phyloP scores from a whole-genome alignment of 2,113 vertebrate genomes.

The Sinocyclocheilus anshuiensis region DNA sequence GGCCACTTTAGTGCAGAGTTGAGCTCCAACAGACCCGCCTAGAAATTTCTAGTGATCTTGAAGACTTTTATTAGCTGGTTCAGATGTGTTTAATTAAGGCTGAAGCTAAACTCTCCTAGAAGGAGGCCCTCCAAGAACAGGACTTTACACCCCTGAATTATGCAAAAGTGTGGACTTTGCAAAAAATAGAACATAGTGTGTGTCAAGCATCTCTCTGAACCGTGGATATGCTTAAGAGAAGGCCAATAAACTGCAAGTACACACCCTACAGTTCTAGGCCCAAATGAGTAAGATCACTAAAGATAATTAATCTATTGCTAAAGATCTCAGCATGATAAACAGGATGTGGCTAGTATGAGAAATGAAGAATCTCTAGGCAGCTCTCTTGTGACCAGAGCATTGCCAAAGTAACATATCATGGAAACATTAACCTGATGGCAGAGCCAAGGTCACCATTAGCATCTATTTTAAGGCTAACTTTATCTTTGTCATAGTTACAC shows the following conservation, averaged over 20 bases:
- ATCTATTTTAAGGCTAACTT: constrained; percentile 67
- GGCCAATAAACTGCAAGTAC: neutral
- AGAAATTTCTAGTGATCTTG: too few relatives aligned
- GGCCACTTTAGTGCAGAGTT: neutral
- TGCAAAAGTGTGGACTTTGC: neutral
- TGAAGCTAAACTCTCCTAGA: neutral
- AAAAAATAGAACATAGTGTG: neutral
- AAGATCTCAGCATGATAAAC: constrained; percentile 39
- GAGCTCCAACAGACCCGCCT: neutral
- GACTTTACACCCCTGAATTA: neutral
- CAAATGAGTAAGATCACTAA: neutral
- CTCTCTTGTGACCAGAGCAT: constrained; percentile 21
- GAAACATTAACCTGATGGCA: constrained; percentile 68
- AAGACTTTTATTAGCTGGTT: neutral
- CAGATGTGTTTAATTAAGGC: neutral
- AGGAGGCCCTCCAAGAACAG: neutral
- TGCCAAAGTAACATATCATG: constrained; percentile 62
- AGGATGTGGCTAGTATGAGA: constrained; percentile 34
- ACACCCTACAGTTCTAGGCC: constrained; percentile 3
- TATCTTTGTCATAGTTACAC: constrained; percentile 51
- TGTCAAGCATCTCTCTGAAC: neutral
- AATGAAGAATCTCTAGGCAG: constrained; percentile 8
- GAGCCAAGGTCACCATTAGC: constrained; percentile 63
- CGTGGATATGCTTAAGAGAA: neutral
- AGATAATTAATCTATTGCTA: neutral